Base-by-base conservation (phyloP, 2,113 vertebrate genomes). In the Myrmecophaga tridactyla region DNA sequence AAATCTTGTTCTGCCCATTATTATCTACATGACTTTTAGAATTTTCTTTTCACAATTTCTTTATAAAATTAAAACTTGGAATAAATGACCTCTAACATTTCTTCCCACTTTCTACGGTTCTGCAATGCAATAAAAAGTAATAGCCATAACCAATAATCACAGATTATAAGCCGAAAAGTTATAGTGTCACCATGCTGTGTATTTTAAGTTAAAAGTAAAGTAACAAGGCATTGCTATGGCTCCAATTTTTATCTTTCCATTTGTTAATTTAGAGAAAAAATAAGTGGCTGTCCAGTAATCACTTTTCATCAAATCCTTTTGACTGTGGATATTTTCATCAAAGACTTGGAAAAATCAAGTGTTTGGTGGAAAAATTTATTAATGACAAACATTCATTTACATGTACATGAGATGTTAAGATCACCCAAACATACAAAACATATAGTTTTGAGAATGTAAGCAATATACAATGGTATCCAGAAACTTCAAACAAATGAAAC, bases 401-500 rank as follows among this genome's bases (percentile, higher is more conserved):
- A 89, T 29, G n/a, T 31, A 43, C n/a, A 41, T 58, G 4, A 56
- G 1, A 94, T 89, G 25, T 86, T 77, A 73, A 84, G 41, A 67
- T 80, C 21, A 92, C 6, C 4, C 46, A 88, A 11, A 75, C 20
- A 41, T 67, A 53, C 11, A 72, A 89, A 83, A 43, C 48, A 94
- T 20, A 36, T 43, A 43, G 67, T 62, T 91, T 90, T 94, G 13
- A 73, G 14, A 67, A 91, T 53, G 73, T 23, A 89, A 84, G 78
- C 41, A 95, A 48, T 86, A 81, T 76, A n/a, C 56, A 91, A 21
- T 31, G 20, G 78, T 63, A 89, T 5, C 7, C 53, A 94, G 60
- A 77, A 92, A 86, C 43, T 67, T 84, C 48, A 94, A 93, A 95
- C 12, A 86, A 92, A 76, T 1, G 34, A 75, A 92, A 86, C 46